A percentile compares a stretch with the other conserved stretches of the same genome.
Evolutionary conservation across 2,888 invertebrate species (phyloP).

Genomic region (Chirona hameri): DNA sequence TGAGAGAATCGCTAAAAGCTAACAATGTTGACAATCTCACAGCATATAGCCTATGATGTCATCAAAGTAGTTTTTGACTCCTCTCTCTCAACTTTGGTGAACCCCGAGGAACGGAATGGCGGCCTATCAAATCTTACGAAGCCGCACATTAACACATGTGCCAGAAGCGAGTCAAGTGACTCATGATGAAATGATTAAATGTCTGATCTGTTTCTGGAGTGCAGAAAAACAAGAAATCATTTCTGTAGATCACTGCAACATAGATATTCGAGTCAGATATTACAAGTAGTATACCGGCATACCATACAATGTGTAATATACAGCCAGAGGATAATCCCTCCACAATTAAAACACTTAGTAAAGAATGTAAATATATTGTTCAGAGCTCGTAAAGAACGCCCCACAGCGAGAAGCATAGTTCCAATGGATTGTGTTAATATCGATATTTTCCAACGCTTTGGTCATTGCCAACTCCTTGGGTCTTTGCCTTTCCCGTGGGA

Average conservation of each 20-base stretch:
- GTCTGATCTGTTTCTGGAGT: slow-evolving; percentile 23
- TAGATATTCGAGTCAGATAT: background rate
- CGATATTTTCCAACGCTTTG: no score
- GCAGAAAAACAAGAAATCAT: background rate
- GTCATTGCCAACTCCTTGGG: no score
- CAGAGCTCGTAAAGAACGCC: background rate
- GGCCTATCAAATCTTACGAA: background rate
- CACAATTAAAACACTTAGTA: no score
- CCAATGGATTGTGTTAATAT: no score
- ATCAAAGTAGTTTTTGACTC: background rate
- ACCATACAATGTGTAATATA: background rate
- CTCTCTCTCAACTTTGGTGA: background rate
- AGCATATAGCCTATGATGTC: no score
- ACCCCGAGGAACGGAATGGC: background rate
- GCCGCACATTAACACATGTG: background rate
- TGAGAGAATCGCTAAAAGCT: no score
- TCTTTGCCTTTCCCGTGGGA: no score
- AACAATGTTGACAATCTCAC: no score
- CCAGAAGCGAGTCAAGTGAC: background rate
- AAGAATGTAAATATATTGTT: background rate
- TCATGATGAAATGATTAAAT: background rate
- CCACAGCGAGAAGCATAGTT: background rate
- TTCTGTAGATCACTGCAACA: background rate
- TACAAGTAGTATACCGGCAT: background rate
- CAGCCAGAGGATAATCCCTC: background rate